Evolutionary conservation across 30 jellyfish, hydroid and myxozoan species (phyloP).

Genomic region (Kudoa iwatai): DNA sequence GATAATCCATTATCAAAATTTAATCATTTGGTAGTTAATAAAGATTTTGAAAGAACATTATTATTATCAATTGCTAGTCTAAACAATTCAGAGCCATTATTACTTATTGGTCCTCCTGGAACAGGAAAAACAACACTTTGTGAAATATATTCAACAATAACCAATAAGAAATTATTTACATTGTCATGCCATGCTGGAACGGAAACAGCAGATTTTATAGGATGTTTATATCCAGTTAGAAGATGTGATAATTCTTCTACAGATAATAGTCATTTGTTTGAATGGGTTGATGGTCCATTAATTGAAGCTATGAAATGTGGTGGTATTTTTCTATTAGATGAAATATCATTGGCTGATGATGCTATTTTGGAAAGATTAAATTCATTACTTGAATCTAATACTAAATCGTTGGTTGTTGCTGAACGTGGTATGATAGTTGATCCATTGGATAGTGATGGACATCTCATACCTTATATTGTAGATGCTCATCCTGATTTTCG

Average conservation of each 20-base stretch:
- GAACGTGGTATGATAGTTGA: slow-evolving; percentile 72
- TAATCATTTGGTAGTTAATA: too few relatives aligned
- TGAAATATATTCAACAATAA: slow-evolving; percentile 15
- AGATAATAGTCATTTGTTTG: slow-evolving; percentile 21
- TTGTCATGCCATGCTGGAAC: slow-evolving; percentile 83
- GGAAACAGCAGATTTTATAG: slow-evolving; percentile 63
- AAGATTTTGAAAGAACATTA: too few relatives aligned
- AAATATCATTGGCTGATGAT: slow-evolving; percentile 80
- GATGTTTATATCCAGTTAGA: too few relatives aligned
- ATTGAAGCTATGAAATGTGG: slow-evolving; percentile 54
- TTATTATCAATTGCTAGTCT: too few relatives aligned
- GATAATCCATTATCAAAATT: too few relatives aligned
- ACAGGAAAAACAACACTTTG: slow-evolving; percentile 59
- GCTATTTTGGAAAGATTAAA: slow-evolving; percentile 63
- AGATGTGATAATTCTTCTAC: too few relatives aligned
- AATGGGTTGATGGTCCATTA: slow-evolving; percentile 83
- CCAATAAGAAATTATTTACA: slow-evolving; percentile 8
- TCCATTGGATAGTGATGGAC: too few relatives aligned
- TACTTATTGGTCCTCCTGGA: too few relatives aligned
- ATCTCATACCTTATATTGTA: too few relatives aligned
- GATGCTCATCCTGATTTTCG: slow-evolving; percentile 18
- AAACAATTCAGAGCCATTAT: too few relatives aligned
- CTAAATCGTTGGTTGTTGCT: slow-evolving; percentile 17
- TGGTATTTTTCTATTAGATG: slow-evolving; percentile 30
- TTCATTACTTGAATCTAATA: slow-evolving; percentile 49